Percentiles rank a stretch among this genome's conserved stretches.
phyloP scores from a whole-genome alignment of 2,113 vertebrate genomes.

The Dipodomys merriami region DNA sequence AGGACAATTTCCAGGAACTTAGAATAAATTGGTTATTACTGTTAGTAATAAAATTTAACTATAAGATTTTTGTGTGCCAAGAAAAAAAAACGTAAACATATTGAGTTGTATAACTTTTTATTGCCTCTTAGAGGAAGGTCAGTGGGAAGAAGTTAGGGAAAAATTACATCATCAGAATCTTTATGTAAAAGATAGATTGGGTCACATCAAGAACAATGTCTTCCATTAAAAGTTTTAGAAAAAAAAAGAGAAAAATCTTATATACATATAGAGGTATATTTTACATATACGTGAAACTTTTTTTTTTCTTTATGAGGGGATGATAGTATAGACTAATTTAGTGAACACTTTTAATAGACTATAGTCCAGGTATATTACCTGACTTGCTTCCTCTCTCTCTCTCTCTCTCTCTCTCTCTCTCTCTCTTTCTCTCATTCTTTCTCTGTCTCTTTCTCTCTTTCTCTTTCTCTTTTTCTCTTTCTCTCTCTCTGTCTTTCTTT shows the following conservation, averaged over 20 bases:
- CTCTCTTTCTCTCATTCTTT: no score
- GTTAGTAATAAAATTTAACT: conserved; percentile 42
- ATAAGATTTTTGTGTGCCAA: conserved; percentile 40
- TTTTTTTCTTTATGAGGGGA: not conserved
- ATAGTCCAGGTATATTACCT: not conserved
- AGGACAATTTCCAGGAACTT: conserved; percentile 38
- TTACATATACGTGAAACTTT: not conserved
- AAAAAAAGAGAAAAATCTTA: not conserved
- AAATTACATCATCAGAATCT: not conserved
- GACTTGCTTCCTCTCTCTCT: no score
- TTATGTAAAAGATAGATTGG: not conserved
- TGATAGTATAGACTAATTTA: not conserved
- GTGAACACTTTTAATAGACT: not conserved
- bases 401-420: no score
- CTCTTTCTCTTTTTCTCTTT: no score
- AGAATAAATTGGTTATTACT: conserved; percentile 46
- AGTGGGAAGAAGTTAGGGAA: not conserved
- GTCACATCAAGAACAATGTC: not conserved
- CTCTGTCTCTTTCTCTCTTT: no score
- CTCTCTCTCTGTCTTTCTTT: no score
- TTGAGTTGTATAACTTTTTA: conserved; percentile 51
- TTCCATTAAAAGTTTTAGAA: not conserved
- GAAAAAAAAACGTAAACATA: conserved; percentile 52
- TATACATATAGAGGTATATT: not conserved
- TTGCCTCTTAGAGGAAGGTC: conserved; percentile 23